Base-by-base conservation (phyloP, 64 coral and sea anemone genomes). In the Porites australiensis region DNA sequence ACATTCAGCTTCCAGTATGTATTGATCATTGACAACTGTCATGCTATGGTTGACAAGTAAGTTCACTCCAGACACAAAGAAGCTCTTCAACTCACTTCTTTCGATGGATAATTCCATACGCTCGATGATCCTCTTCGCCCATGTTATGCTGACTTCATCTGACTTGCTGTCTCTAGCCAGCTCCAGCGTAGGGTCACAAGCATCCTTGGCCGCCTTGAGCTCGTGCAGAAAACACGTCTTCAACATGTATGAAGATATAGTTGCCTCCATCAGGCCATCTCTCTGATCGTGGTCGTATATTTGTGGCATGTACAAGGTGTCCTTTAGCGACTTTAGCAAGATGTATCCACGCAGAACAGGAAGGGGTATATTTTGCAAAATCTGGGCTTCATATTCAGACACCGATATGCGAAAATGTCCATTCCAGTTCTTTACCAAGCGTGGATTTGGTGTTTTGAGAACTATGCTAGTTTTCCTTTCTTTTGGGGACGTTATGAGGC, bases 241-340 rank as follows among this genome's bases (percentile, higher is more conserved):
- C 87, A 89, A 89, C 72, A 61, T 89, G 87, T 89, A 89, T 89
- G 87, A 77, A 89, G 87, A 89, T 89, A 89, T 89, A 89, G 72
- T 89, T 89, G 87, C 18, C 70, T 89, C 87, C 87, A 89, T 62
- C 45, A 89, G 72, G n/a, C 87, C 87, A 77, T 77, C 72, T 60
- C 77, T 76, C 87, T 89, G 69, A 73, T 88, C 53, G n/a, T 89
- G 87, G 72, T 89, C 87, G 87, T 89, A 89, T 89, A 89, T 77
- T 89, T 89, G 87, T 89, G 87, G 87, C 87, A 89, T 89, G 87
- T 89, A 89, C 87, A 89, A 77, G 87, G 87, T 89, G 57, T 89
- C 87, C 57, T 89, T 89, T n/a, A 89, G 57, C 57, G 87, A 89
- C 87, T 89, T 89, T 18, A 89, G 87, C 87, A 89, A 74, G 87